Percentiles rank a stretch among this genome's conserved stretches.
Conservation (phyloP, 2,888 invertebrate species). For the Parasteatoda lunata region DNA sequence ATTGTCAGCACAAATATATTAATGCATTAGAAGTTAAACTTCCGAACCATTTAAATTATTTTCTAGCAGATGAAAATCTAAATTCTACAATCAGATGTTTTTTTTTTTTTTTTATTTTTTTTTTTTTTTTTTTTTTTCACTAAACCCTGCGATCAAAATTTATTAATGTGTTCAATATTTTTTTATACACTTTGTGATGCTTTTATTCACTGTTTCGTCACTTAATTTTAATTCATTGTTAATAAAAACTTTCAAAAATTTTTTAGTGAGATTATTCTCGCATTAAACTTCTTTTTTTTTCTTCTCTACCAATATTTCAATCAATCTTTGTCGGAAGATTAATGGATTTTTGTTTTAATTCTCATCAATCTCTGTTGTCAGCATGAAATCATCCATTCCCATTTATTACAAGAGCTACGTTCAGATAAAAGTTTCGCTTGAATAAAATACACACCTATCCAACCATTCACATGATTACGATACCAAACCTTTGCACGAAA, state of each 20-base stretch:
- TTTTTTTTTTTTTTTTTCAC: too few species aligned
- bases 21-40: too few species aligned
- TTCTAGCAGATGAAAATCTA: too few species aligned
- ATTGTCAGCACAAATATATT: too few species aligned
- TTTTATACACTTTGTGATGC: too few species aligned
- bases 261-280: background rate
- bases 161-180: too few species aligned
- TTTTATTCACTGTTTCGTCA: too few species aligned
- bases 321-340: background rate
- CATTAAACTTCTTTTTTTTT: background rate
- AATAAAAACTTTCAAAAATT: background rate
- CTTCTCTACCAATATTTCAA: slow-evolving; percentile 32
- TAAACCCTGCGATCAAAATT: too few species aligned
- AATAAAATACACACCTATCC: slow-evolving; percentile 30
- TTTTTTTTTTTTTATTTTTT: too few species aligned
- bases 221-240: too few species aligned
- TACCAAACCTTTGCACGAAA: background rate
- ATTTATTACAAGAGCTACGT: slow-evolving; percentile 35
- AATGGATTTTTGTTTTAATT: slow-evolving; percentile 45
- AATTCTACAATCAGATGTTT: too few species aligned
- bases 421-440: slow-evolving; percentile 3
- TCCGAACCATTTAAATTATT: too few species aligned
- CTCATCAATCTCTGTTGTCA: slow-evolving; percentile 51
- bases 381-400: slow-evolving; percentile 1
- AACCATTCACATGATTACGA: background rate